A percentile compares a stretch with the other conserved stretches of the same genome.
Conservation (phyloP, 2,888 invertebrate species). For the Rotaria socialis region DNA sequence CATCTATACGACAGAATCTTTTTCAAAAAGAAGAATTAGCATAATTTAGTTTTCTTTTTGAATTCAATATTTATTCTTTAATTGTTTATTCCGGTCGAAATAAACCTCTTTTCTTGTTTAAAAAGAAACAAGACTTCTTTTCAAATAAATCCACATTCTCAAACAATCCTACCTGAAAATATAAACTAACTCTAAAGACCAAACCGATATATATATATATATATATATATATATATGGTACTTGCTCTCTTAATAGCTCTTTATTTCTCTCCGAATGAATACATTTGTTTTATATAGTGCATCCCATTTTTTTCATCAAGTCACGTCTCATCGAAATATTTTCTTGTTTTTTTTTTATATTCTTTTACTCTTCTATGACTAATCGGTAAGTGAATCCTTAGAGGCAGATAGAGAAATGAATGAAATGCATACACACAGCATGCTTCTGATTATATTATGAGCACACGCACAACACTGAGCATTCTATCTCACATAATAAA, state of each 20-base stretch:
- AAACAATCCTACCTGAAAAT: background rate
- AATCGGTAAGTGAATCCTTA: background rate
- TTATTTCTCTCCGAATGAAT: background rate
- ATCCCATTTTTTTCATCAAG: background rate
- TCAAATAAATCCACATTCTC: background rate
- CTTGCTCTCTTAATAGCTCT: conserved; percentile 4
- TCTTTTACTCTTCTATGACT: background rate
- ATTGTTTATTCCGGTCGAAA: too few species aligned
- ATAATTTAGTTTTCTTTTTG: too few species aligned
- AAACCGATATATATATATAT: background rate
- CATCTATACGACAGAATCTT: background rate
- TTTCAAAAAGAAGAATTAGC: background rate
- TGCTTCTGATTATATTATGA: background rate
- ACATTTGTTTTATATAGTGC: background rate
- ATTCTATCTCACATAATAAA: background rate
- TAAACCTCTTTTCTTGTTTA: background rate
- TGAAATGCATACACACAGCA: background rate
- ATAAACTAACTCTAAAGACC: background rate
- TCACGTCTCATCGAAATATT: conserved; percentile 22
- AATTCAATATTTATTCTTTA: too few species aligned
- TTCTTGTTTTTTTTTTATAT: background rate
- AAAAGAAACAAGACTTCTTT: background rate
- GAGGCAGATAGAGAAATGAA: background rate
- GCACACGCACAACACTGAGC: background rate
- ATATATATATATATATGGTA: background rate